A percentile compares a stretch with the other conserved stretches of the same genome.
Evolutionary conservation across 2,888 invertebrate species (phyloP).

Genomic region (Poecilus cupreus): DNA sequence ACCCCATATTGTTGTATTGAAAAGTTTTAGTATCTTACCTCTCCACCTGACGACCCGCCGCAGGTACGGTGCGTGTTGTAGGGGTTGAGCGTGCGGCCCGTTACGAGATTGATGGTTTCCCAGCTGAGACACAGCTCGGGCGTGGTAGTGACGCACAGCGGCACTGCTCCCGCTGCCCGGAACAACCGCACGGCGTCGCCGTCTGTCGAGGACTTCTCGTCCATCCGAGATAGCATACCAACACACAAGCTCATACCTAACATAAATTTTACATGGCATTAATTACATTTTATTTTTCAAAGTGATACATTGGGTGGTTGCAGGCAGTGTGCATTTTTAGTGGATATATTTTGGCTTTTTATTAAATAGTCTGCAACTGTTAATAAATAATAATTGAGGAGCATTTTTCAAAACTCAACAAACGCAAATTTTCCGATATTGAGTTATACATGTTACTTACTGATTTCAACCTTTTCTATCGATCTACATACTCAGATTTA

Average conservation of each 20-base stretch:
- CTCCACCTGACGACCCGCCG: constrained; percentile 81
- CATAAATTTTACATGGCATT: background rate
- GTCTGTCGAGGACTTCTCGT: constrained; percentile 68
- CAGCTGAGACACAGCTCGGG: constrained; percentile 79
- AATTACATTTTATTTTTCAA: too few species aligned
- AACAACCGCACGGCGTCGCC: constrained; percentile 74
- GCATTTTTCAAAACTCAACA: too few species aligned
- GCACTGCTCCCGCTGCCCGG: constrained; percentile 77
- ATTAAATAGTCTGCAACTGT: too few species aligned
- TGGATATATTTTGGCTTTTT: too few species aligned
- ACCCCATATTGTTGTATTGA: background rate
- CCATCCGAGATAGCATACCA: background rate
- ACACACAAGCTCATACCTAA: constrained; percentile 33
- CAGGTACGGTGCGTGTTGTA: constrained; percentile 76
- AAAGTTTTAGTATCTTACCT: constrained; percentile 68
- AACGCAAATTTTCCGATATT: too few species aligned
- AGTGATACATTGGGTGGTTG: too few species aligned
- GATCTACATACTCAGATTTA: too few species aligned
- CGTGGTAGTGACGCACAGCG: constrained; percentile 78
- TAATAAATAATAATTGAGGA: too few species aligned
- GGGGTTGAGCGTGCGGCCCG: constrained; percentile 79
- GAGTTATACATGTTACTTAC: too few species aligned
- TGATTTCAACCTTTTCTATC: too few species aligned
- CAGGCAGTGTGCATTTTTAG: too few species aligned
- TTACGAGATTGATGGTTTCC: constrained; percentile 77